These are phyloP conservation scores for Drosophila miranda DNA, from an alignment of 1,140 invertebrate species.

Conservation along the genomic window DNA sequence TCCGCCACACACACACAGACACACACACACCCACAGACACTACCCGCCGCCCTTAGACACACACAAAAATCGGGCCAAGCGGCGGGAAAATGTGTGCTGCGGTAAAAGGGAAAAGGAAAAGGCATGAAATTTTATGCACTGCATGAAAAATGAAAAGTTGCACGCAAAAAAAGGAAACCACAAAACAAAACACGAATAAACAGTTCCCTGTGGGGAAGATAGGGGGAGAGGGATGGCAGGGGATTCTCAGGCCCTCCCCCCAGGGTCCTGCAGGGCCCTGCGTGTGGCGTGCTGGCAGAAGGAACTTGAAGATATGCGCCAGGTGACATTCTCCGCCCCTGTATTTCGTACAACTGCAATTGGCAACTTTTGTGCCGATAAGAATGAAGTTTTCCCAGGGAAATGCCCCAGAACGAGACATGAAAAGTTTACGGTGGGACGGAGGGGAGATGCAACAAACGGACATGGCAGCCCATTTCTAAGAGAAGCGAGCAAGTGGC, in stretches of 20 bases:
- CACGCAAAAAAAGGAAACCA: constrained; percentile 22
- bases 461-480: constrained; percentile 10
- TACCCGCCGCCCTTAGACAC: too few species aligned
- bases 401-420: too few species aligned
- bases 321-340: constrained; percentile 6
- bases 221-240: too few species aligned
- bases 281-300: not conserved
- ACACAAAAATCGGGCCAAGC: too few species aligned
- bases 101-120: constrained; percentile 53
- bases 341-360: constrained; percentile 18
- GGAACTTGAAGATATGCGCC: constrained; percentile 14
- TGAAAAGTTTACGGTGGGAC: constrained; percentile 14
- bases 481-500: not conserved
- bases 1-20: constrained; percentile 31
- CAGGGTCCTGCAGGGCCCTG: too few species aligned
- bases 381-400: constrained; percentile 8
- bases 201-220: not conserved
- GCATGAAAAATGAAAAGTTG: constrained; percentile 61
- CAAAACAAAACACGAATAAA: constrained; percentile 1
- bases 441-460: constrained; percentile 25
- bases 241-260: too few species aligned
- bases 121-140: constrained; percentile 55
- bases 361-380: constrained; percentile 38
- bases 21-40: constrained; percentile 6
- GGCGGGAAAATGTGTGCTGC: constrained; percentile 1